A percentile compares a stretch with the other conserved stretches of the same genome.
phyloP scores from a whole-genome alignment of 2,113 vertebrate species.

The Antennarius striatus region DNA sequence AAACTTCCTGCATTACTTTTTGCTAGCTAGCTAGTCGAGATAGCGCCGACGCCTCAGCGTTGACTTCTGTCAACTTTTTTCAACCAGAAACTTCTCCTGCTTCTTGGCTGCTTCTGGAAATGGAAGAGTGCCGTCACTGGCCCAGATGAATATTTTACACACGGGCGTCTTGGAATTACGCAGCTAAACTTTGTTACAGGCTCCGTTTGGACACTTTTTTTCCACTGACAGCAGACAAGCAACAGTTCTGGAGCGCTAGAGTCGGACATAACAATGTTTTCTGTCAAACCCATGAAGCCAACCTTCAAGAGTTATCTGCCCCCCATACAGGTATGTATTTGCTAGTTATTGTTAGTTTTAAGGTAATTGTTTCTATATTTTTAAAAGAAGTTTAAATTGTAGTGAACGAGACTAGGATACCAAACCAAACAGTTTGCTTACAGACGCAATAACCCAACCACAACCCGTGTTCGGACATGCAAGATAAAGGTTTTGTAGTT shows the following conservation, averaged over 20 bases:
- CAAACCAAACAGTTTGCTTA: no score
- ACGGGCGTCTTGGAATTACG: constrained; percentile 16
- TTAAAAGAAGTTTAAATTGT: no score
- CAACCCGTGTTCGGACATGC: no score
- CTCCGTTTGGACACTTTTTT: constrained; percentile 22
- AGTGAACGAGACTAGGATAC: no score
- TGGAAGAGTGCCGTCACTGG: constrained; percentile 44
- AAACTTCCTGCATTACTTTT: constrained; percentile 59
- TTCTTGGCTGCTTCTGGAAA: constrained; percentile 14
- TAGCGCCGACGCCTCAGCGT: constrained; percentile 53
- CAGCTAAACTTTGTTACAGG: constrained; percentile 35
- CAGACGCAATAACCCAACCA: no score
- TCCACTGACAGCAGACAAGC: constrained; percentile 33
- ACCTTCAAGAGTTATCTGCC: constrained; percentile 93
- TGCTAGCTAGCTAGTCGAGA: constrained; percentile 59
- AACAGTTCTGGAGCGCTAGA: constrained; percentile 27
- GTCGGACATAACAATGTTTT: constrained; percentile 85
- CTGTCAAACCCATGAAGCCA: constrained; percentile 84
- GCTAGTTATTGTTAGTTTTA: no score
- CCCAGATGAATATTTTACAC: constrained; percentile 40
- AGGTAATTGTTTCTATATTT: no score
- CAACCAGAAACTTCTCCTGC: constrained; percentile 26
- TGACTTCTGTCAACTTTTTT: constrained; percentile 70
- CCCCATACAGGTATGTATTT: constrained; percentile 84
- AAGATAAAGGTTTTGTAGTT: no score